phyloP scores from a whole-genome alignment of 2,888 invertebrate genomes.

The Rutpela maculata region DNA sequence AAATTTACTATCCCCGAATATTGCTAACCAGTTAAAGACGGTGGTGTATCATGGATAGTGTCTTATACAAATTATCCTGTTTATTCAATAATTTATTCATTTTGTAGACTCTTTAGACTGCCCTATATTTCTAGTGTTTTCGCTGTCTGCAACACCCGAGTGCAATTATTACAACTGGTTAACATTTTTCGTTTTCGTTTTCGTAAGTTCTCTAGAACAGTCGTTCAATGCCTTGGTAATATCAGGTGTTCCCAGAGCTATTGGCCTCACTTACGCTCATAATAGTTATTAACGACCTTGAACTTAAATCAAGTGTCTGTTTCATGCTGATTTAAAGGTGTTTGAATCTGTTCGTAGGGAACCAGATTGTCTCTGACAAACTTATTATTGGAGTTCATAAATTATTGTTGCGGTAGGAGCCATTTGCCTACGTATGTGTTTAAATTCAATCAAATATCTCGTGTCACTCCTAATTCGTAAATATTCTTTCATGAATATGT shows the following conservation, averaged over 20 bases:
- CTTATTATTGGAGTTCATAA: background rate
- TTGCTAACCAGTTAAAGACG: too few relatives aligned
- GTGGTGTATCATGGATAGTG: too few relatives aligned
- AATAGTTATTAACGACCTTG: conserved; percentile 7
- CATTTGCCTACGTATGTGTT: background rate
- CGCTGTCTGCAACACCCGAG: too few relatives aligned
- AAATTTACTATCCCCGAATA: too few relatives aligned
- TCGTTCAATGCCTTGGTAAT: conserved; percentile 1
- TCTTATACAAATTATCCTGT: too few relatives aligned
- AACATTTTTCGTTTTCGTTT: conserved; percentile 3
- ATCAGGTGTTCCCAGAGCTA: conserved; percentile 7
- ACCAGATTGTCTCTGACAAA: conserved; percentile 7
- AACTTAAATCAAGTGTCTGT: conserved; percentile 6
- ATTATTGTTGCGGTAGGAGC: conserved; percentile 7
- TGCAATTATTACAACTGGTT: too few relatives aligned
- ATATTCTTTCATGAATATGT: conserved; percentile 1
- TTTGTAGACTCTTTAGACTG: too few relatives aligned
- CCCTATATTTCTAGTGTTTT: too few relatives aligned
- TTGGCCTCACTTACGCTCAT: conserved; percentile 7
- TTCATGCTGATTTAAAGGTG: conserved; percentile 4
- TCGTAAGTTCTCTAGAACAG: background rate
- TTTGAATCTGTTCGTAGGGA: conserved; percentile 1
- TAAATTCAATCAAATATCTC: background rate
- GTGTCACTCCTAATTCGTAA: background rate
- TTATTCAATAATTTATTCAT: too few relatives aligned